Evolutionary conservation across 2,113 vertebrate genomes (phyloP).

Genomic region (Tetrao urogallus): DNA sequence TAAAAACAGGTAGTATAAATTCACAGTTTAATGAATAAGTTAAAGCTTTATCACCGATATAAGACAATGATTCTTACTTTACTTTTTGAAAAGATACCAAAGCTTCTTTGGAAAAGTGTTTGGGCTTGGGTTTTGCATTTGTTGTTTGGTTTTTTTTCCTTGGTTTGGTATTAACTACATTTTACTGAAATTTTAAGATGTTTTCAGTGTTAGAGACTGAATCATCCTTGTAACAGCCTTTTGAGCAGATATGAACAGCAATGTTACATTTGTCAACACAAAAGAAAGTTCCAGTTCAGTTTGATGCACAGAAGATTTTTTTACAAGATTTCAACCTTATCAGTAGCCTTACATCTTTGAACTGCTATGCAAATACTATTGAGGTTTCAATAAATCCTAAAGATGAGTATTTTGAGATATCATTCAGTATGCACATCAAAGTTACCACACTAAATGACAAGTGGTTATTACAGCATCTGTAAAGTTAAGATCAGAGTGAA

Average conservation of each 20-base stretch:
- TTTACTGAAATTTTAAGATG: not conserved
- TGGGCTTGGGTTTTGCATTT: not conserved
- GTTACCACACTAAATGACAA: constrained; percentile 7
- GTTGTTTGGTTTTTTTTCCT: not conserved
- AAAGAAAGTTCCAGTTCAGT: not conserved
- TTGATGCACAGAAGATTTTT: not conserved
- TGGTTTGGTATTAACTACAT: not conserved
- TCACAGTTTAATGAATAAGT: not conserved
- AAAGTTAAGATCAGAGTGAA: constrained; percentile 10
- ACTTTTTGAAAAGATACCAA: not conserved
- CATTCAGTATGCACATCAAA: constrained; percentile 19
- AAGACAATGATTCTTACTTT: fast-evolving
- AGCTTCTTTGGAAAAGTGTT: not conserved
- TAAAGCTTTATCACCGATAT: not conserved
- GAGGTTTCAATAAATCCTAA: constrained; percentile 3
- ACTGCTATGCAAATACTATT: constrained; percentile 46
- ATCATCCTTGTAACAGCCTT: not conserved
- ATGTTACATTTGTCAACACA: not conserved
- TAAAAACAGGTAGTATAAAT: not conserved
- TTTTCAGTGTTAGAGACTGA: not conserved
- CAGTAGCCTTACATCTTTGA: not conserved
- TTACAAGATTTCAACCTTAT: constrained; percentile 4
- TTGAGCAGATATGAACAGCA: not conserved
- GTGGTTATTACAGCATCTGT: not conserved
- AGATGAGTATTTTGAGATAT: constrained; percentile 29